Percentiles rank a stretch among this genome's conserved stretches.
Evolutionary conservation across 2,113 vertebrate genomes (phyloP).

Genomic region (Picathartes gymnocephalus): DNA sequence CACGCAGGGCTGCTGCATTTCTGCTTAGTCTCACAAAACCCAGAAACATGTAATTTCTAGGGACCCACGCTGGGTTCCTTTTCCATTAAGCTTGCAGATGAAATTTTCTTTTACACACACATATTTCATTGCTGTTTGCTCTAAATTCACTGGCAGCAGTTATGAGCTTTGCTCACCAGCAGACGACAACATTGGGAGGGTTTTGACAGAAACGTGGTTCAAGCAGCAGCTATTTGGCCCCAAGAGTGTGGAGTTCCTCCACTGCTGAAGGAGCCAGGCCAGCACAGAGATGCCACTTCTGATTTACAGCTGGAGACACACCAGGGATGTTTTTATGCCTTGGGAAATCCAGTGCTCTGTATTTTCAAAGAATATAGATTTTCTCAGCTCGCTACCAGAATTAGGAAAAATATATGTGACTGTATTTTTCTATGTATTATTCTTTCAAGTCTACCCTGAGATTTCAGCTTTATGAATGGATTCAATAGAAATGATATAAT

Average conservation of each 20-base stretch:
- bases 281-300: not conserved
- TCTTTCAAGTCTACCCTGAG: not conserved
- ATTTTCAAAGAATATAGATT: not conserved
- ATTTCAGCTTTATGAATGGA: not conserved
- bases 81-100: not conserved
- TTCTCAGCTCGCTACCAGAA: not conserved
- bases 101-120: not conserved
- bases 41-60: not conserved
- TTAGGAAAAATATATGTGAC: not conserved
- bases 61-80: not conserved
- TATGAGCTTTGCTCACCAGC: not conserved
- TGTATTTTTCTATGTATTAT: not conserved
- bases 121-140: not conserved
- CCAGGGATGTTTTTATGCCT: not conserved
- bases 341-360: not conserved
- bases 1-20: not conserved
- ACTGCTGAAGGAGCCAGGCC: rapidly evolving
- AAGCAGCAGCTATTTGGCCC: not conserved
- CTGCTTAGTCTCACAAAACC: not conserved
- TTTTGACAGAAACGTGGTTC: not conserved
- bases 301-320: not conserved
- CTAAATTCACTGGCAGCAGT: not conserved
- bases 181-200: not conserved
- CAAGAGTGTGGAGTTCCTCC: not conserved
- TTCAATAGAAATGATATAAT: not conserved